Evolutionary conservation across 2,888 invertebrate species (phyloP).

Genomic region (Electrophaes corylata): DNA sequence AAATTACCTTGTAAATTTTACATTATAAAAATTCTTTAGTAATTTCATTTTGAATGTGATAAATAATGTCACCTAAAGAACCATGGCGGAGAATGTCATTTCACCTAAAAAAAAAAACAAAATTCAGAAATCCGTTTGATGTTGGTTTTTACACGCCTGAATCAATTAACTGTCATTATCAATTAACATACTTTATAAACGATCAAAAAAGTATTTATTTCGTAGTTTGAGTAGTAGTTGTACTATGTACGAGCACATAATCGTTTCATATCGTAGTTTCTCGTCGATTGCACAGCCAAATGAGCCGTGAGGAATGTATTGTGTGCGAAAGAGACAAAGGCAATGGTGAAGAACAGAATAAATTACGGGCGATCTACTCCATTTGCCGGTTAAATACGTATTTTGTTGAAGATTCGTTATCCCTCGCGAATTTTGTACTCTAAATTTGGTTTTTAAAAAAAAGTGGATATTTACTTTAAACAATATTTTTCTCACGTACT

Average conservation of each 20-base stretch:
- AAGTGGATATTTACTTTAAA: background rate
- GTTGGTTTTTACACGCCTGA: too few relatives aligned
- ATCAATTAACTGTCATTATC: too few relatives aligned
- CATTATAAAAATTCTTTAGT: too few relatives aligned
- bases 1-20: too few relatives aligned
- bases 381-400: slow-evolving; percentile 36
- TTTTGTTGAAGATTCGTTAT: slow-evolving; percentile 19
- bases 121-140: too few relatives aligned
- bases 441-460: background rate
- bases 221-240: slow-evolving; percentile 9
- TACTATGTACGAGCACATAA: slow-evolving; percentile 48
- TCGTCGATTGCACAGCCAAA: slow-evolving; percentile 67
- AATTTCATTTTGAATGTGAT: too few relatives aligned
- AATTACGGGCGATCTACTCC: slow-evolving; percentile 47
- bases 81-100: too few relatives aligned
- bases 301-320: slow-evolving; percentile 63
- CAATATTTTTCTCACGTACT: background rate
- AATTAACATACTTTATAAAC: too few relatives aligned
- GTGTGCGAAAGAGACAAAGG: slow-evolving; percentile 58
- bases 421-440: slow-evolving; percentile 1
- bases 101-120: too few relatives aligned
- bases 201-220: too few relatives aligned
- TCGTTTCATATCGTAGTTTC: slow-evolving; percentile 69
- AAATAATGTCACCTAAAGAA: too few relatives aligned
- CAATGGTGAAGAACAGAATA: slow-evolving; percentile 49